Evolutionary conservation across 2,888 invertebrate species (phyloP).

Genomic region (Drosophila algonquin): DNA sequence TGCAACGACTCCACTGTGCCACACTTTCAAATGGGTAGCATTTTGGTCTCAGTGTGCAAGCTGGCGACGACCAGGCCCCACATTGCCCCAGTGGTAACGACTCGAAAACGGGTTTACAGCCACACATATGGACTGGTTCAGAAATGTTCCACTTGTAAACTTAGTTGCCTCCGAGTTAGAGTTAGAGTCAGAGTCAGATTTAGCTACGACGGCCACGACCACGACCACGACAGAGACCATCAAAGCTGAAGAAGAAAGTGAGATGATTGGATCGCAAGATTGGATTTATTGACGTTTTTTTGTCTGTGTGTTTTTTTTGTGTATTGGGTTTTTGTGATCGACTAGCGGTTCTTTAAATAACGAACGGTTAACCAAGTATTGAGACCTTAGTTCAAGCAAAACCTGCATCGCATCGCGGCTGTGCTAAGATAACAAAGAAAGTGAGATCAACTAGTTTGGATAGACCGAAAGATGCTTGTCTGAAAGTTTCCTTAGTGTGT

Average conservation of each 20-base stretch:
- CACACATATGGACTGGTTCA: slow-evolving; percentile 39
- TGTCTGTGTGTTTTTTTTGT: background rate
- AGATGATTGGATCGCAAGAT: slow-evolving; percentile 24
- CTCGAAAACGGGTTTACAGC: slow-evolving; percentile 60
- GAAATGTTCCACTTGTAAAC: slow-evolving; percentile 52
- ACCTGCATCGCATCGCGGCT: slow-evolving; percentile 2
- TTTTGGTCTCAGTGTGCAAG: slow-evolving; percentile 15
- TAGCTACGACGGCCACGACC: no score
- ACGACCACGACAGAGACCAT: background rate
- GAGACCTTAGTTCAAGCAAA: slow-evolving; percentile 1
- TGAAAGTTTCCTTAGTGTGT: slow-evolving; percentile 18
- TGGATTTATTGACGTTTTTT: slow-evolving; percentile 43
- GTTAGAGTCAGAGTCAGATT: background rate
- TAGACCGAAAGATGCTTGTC: slow-evolving; percentile 68
- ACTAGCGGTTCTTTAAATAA: slow-evolving; percentile 27
- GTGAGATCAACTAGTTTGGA: slow-evolving; percentile 73
- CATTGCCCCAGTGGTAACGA: slow-evolving; percentile 43
- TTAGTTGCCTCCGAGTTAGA: slow-evolving; percentile 35
- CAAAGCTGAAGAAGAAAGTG: slow-evolving; percentile 48
- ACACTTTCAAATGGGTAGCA: slow-evolving; percentile 5
- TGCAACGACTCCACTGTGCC: slow-evolving; percentile 24
- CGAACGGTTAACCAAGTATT: slow-evolving; percentile 36
- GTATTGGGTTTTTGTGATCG: slow-evolving; percentile 13
- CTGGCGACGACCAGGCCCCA: slow-evolving; percentile 20
- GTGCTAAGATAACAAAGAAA: slow-evolving; percentile 50